Conservation (phyloP, 2,113 vertebrate genomes). For the Syngnathus scovelli region DNA sequence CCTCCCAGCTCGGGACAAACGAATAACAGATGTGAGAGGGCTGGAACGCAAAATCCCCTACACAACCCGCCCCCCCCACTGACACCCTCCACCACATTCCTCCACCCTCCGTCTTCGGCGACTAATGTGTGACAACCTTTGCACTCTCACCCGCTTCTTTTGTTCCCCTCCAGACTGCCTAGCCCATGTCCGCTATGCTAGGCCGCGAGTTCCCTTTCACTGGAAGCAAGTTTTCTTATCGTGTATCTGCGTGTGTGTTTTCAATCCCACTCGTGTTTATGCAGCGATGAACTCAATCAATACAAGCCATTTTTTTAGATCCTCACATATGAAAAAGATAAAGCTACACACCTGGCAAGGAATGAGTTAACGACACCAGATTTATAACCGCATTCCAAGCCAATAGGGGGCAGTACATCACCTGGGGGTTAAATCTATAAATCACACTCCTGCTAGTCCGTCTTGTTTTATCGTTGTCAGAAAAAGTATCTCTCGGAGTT, state of each 20-base stretch:
- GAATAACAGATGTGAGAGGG: conserved; percentile 94
- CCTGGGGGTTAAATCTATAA: background rate
- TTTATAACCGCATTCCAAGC: conserved; percentile 1
- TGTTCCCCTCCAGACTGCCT: conserved; percentile 47
- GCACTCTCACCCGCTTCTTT: conserved; percentile 57
- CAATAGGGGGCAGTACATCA: background rate
- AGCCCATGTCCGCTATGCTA: conserved; percentile 59
- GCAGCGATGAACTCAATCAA: conserved; percentile 18
- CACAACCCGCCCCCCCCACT: conserved; percentile 64
- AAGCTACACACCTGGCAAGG: background rate
- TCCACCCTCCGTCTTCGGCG: conserved; percentile 63
- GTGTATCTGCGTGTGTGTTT: conserved; percentile 1
- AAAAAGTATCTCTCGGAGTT: background rate
- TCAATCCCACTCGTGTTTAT: conserved; percentile 1
- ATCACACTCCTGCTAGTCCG: background rate
- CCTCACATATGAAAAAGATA: no score
- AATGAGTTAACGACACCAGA: background rate
- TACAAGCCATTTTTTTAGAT: no score
- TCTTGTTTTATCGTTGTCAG: background rate
- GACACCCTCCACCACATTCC: conserved; percentile 70
- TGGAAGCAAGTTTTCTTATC: conserved; percentile 26
- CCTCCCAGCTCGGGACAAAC: conserved; percentile 93
- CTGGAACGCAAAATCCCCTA: conserved; percentile 56
- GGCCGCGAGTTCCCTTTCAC: conserved; percentile 29
- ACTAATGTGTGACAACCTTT: conserved; percentile 83